Percentiles rank a stretch among this genome's conserved stretches.
phyloP scores from a whole-genome alignment of 2,113 vertebrate genomes.

The Anolis sagrei region DNA sequence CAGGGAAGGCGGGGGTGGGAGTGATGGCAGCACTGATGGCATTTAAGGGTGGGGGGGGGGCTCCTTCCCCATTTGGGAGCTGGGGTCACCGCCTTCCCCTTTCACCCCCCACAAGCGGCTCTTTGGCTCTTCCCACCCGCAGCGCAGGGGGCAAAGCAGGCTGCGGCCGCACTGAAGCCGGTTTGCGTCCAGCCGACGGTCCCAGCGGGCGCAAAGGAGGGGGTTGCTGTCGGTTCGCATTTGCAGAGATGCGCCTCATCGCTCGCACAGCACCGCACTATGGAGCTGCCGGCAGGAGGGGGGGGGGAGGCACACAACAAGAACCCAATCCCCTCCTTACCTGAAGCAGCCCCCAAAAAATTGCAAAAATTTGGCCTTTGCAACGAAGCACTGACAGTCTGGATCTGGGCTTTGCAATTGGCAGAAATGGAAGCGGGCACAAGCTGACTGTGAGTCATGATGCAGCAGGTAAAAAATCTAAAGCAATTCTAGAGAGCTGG shows the following conservation, averaged over 20 bases:
- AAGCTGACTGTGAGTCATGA: too few relatives aligned
- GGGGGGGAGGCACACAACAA: too few relatives aligned
- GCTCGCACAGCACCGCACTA: background rate
- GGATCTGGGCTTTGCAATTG: too few relatives aligned
- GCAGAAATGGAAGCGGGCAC: too few relatives aligned
- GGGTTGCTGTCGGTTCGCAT: background rate
- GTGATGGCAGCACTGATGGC: too few relatives aligned
- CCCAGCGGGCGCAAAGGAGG: background rate
- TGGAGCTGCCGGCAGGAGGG: background rate
- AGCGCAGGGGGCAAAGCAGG: background rate
- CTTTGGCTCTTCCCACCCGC: background rate
- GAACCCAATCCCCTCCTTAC: background rate
- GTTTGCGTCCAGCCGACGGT: background rate
- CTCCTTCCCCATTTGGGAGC: background rate
- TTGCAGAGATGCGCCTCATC: background rate
- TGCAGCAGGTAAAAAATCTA: too few relatives aligned
- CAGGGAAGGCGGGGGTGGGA: too few relatives aligned
- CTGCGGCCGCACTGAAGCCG: too few relatives aligned
- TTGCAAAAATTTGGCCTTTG: too few relatives aligned
- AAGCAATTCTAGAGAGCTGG: too few relatives aligned
- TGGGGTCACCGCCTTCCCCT: background rate
- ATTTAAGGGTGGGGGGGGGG: background rate
- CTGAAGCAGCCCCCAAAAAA: background rate
- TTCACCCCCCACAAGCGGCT: too few relatives aligned
- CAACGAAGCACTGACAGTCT: background rate